Conservation (phyloP, 2,888 invertebrate species). For the Nomada ruficornis region DNA sequence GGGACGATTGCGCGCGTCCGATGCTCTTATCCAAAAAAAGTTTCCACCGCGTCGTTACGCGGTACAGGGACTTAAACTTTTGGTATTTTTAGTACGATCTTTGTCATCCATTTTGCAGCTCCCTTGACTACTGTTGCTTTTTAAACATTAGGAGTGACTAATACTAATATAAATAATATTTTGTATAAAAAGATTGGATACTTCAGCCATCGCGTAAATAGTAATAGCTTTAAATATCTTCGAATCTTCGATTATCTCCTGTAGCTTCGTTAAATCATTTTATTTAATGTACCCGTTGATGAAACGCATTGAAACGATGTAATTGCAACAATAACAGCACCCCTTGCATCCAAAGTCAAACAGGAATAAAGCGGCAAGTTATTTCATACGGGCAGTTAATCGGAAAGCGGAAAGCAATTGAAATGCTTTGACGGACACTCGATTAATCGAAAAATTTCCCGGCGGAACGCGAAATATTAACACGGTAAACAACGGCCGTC, state of each 20-base stretch:
- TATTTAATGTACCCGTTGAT: background rate
- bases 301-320: background rate
- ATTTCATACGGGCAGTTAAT: background rate
- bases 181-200: background rate
- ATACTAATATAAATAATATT: background rate
- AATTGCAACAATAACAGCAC: background rate
- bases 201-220: background rate
- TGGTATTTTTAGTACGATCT: background rate
- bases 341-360: background rate
- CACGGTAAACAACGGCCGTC: constrained; percentile 19
- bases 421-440: constrained; percentile 36
- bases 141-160: too few species aligned
- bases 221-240: background rate
- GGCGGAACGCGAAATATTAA: constrained; percentile 38
- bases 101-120: background rate
- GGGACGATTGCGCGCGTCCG: background rate
- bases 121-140: too few species aligned
- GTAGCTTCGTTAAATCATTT: background rate
- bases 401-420: constrained; percentile 23
- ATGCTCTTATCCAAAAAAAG: background rate
- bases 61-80: background rate
- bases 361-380: background rate
- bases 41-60: background rate
- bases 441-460: constrained; percentile 47
- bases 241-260: background rate